Evolutionary conservation across 2,113 vertebrate species (phyloP), one percentile per base, ranked within the genome.

Genomic region (Piaya cayana): DNA sequence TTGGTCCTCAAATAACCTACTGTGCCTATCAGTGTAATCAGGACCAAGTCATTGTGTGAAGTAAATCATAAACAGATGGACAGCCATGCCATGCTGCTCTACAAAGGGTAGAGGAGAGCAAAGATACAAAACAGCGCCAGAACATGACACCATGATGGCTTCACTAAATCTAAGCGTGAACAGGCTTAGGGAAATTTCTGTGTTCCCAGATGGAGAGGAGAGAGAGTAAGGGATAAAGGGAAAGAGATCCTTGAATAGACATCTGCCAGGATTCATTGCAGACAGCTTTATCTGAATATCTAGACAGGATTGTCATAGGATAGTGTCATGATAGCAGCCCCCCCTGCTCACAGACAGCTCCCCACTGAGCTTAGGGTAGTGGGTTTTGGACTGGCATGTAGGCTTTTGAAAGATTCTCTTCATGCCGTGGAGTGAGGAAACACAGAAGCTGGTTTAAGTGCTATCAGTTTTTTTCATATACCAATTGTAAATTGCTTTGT

Each of bases 1-100:
- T 94, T 97, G 94, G 84, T 91, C 90, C 85, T 92, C 82, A 87
- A 58, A 83, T 96, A 95, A 80, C 95, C 93, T 81, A 90, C 96
- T 96, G 87, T 97, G 96, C 93, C 69, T 96, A 96, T 95, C 95
- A 91, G 79, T 95, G 90, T 95, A 96, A 91, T 93, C 59, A 14
- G 97, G 93, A 95, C 76, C 65, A 74, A 96, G 88, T 63, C 58
- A 88, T 92, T 95, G 93, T 91, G 91, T 93, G 81, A 93, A 92
- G 71, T 83, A 96, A 97, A 97, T 96, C 88, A 96, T 95, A 95
- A 96, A 88, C 95, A 97, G 95, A 97, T 95, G 95, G 96, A 80
- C 71, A 88, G 62, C 88, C 32, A 0, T 95, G 88, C 88, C 92
- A 77, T 81, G 93, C 89, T 94, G 89, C 72, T 96, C 81, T 71